phyloP scores from a whole-genome alignment of 2,113 vertebrate genomes.

The Zosterops lateralis region DNA sequence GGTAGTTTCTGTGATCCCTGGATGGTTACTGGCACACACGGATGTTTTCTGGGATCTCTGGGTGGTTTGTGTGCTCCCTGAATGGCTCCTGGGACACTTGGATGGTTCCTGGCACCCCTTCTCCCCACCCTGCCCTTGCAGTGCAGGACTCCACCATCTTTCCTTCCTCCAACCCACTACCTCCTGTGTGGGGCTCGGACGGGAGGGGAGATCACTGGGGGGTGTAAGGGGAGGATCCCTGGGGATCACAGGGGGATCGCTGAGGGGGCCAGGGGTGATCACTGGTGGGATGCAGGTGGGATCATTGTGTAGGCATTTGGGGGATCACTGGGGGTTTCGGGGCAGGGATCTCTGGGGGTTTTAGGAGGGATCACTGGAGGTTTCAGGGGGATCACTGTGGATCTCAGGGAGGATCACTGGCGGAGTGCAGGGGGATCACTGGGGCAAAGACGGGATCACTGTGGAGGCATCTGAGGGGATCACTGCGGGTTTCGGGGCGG shows the following conservation, averaged over 20 bases:
- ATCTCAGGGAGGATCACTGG: too few species aligned
- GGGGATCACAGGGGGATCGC: too few species aligned
- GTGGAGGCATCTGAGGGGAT: background rate
- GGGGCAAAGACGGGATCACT: too few species aligned
- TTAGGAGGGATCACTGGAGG: background rate
- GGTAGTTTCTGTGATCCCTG: background rate
- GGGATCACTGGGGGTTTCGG: background rate
- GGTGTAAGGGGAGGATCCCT: background rate
- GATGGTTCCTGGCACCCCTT: background rate
- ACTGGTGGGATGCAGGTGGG: too few species aligned
- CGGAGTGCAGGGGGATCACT: too few species aligned
- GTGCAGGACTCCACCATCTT: rapidly evolving
- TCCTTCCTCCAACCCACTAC: background rate
- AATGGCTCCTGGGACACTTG: too few species aligned
- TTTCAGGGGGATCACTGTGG: background rate
- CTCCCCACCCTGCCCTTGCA: rapidly evolving
- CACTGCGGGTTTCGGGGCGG: background rate
- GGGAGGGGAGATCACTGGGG: background rate
- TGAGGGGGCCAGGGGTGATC: background rate
- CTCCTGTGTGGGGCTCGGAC: rapidly evolving
- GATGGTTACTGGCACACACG: background rate
- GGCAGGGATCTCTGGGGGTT: too few species aligned
- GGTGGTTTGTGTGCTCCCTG: rapidly evolving
- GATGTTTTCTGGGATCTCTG: background rate
- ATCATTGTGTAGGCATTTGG: too few species aligned